Evolutionary conservation across 2,113 vertebrate genomes (phyloP), one percentile per base, ranked within the genome.

Genomic region (Balaenoptera acutorostrata): DNA sequence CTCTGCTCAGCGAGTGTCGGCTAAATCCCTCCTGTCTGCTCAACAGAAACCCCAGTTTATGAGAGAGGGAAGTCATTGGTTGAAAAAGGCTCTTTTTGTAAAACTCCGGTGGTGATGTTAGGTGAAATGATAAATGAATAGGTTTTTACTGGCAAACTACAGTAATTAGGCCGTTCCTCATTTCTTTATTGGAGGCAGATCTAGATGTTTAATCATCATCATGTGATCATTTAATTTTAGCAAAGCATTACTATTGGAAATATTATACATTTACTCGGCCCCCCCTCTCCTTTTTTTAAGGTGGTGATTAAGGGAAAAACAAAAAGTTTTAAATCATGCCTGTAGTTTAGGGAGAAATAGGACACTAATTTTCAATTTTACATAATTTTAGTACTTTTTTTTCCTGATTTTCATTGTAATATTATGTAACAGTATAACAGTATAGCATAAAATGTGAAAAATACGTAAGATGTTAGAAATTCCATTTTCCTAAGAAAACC

Each of bases 111-210:
- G 29, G 88, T 97, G 97, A 98, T 63, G 44, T 83, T 98, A 39
- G 36, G 52, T 74, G 61, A 98, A 98, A 98, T 98, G 98, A 99
- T 98, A 98, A 98, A 99, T 98, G 98, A 97, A 98, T 97, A 80
- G 41, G 94, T 98, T 98, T 97, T 98, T 97, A 94, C 97, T 96
- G 97, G 98, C 96, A 98, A 98, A 98, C 98, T 97, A 83, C 44
- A 96, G 88, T 98, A 98, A 98, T 98, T 98, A 98, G 98, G 97
- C 98, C 98, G 98, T 98, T 98, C 88, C 96, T 98, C 98, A 98
- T 98, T 98, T 98, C 97, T 98, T 98, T 98, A 98, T 98, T 98
- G 97, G 93, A 98, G 90, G 97, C 97, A 98, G 95, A 44, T 97
- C 96, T 97, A 84, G 85, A 96, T 98, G 71, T 98, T 99, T 98